Base-by-base conservation (phyloP, 2,113 vertebrate genomes). In the Centropus bengalensis region DNA sequence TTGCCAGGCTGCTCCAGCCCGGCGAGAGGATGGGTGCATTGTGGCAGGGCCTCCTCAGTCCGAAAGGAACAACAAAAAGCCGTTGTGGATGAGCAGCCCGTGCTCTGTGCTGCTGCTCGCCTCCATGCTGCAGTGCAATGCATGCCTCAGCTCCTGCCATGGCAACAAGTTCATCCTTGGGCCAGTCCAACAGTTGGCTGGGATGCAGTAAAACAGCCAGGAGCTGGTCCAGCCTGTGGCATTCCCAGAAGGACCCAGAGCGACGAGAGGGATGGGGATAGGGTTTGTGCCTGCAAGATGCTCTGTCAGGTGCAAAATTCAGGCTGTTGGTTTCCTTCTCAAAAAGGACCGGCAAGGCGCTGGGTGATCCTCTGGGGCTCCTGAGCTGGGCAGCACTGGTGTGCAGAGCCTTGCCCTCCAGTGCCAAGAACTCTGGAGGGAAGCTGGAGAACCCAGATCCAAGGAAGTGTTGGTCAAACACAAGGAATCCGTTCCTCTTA, bases 81-180 rank as follows among this genome's bases (percentile, higher is more conserved):
- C 1, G 44, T 76, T 89, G 91, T 79, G 79, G 79, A 42, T 28
- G 71, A 92, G 91, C 90, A 82, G 91, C 33, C 91, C 18, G 42
- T 2, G 1, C 86, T 88, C 74, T 1, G 10, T 51, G 85, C 90
- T 66, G 94, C 68, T 0, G 36, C 74, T 84, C 2, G 3, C 75
- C 1, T 8, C 82, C 16, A 1, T 77, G 68, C 68, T 28, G 79
- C 84, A 49, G 62, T 0, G 2, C 33, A 10, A 6, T 0, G 9
- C 78, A 6, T 95, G 80, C 93, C 62, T 88, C 8, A 7, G 14
- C 74, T 88, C 94, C 93, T 96, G 79, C 96, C 94, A 94, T 97
- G 91, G 96, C 96, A 97, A 96, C 97, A 95, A 93, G 96, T 97
- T 95, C 95, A 96, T 95, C 94, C 68, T 22, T 27, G 30, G 93